These are phyloP conservation scores for Hypotaenidia philippensis DNA, from an alignment of 2,797 vertebrate species.

Conservation along the genomic window DNA sequence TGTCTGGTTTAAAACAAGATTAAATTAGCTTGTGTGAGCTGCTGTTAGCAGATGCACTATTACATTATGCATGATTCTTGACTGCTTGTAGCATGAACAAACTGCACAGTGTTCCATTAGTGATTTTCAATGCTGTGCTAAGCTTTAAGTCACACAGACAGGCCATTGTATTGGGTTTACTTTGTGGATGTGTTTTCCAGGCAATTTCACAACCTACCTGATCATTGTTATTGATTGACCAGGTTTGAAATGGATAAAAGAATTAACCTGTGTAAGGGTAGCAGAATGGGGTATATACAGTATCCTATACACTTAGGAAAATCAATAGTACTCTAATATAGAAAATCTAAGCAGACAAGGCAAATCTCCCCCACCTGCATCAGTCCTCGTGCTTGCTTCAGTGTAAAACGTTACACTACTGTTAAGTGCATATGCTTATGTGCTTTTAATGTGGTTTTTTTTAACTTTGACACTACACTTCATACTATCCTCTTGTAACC, in stretches of 20 bases:
- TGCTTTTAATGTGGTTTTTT: not conserved
- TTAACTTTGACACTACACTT: not conserved
- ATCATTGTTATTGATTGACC: slow-evolving; percentile 73
- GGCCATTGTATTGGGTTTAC: slow-evolving; percentile 71
- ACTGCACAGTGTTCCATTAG: slow-evolving; percentile 76
- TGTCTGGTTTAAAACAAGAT: slow-evolving; percentile 80
- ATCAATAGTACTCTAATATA: slow-evolving; percentile 71
- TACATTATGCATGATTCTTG: slow-evolving; percentile 83
- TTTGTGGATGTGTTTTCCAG: slow-evolving; percentile 76
- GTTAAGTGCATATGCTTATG: not conserved
- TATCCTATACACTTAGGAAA: slow-evolving; percentile 72
- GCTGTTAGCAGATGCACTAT: slow-evolving; percentile 80
- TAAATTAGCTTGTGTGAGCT: slow-evolving; percentile 80
- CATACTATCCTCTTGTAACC: not conserved
- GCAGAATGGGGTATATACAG: slow-evolving; percentile 62
- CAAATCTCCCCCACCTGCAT: not conserved
- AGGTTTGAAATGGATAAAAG: slow-evolving; percentile 76
- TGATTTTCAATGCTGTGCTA: slow-evolving; percentile 77
- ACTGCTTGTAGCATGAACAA: slow-evolving; percentile 74
- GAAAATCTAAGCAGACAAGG: slow-evolving; percentile 64
- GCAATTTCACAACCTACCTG: slow-evolving; percentile 79
- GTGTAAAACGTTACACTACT: not conserved
- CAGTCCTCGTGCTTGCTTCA: not conserved
- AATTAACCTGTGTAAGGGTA: slow-evolving; percentile 74
- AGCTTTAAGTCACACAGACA: slow-evolving; percentile 79